These are phyloP conservation scores for Cepaea hortensis DNA, from an alignment of 2,888 invertebrate species.

Conservation along the genomic window DNA sequence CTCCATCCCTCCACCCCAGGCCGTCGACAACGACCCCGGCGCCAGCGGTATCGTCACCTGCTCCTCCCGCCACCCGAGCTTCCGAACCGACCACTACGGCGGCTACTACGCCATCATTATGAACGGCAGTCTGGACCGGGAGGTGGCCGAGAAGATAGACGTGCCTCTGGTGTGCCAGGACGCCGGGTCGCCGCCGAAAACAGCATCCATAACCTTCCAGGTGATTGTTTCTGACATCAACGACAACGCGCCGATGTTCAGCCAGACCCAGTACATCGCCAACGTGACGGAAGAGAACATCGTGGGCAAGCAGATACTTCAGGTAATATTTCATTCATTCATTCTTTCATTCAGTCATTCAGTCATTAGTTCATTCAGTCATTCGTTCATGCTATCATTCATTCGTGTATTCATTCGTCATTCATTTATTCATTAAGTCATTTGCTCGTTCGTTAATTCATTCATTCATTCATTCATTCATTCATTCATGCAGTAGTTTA, in stretches of 20 bases:
- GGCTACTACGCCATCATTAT: constrained; percentile 56
- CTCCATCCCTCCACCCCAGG: constrained; percentile 70
- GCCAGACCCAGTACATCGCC: constrained; percentile 60
- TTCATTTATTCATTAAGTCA: no score
- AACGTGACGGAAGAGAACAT: constrained; percentile 67
- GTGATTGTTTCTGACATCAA: constrained; percentile 70
- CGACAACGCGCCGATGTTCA: constrained; percentile 69
- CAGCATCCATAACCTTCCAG: constrained; percentile 61
- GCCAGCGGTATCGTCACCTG: constrained; percentile 67
- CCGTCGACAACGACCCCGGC: constrained; percentile 76
- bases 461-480: no score
- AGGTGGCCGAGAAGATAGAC: constrained; percentile 61
- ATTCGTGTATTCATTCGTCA: no score
- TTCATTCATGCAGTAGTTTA: no score
- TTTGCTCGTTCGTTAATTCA: no score
- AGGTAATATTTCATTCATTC: constrained; percentile 17
- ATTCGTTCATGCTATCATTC: no score
- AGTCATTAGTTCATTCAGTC: no score
- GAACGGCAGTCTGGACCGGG: constrained; percentile 66
- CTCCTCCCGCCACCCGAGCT: constrained; percentile 52
- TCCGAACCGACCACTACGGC: constrained; percentile 49
- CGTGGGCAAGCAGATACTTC: constrained; percentile 58
- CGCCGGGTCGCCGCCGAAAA: constrained; percentile 66
- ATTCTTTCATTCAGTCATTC: background rate
- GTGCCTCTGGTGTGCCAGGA: constrained; percentile 68